Base-by-base conservation (phyloP, 1,140 invertebrate genomes). In the Diorhabda carinulata region DNA sequence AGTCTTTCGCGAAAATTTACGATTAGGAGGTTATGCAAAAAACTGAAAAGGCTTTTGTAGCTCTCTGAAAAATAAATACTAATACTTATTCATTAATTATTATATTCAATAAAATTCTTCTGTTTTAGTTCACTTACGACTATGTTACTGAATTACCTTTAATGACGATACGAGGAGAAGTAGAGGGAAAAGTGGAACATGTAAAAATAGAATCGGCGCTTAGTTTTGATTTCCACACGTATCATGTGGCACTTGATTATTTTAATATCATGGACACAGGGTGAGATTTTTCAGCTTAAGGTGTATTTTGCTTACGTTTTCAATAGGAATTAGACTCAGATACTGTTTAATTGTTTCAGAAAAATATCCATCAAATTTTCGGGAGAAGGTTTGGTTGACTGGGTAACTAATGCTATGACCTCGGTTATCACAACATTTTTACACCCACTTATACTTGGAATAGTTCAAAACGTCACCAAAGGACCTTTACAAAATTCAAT, bases 311-410 rank as follows among this genome's bases (percentile, higher is more conserved):
- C 9, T 6, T 52, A 52, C 47, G n/a, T 0, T 52, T 8, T n/a
- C 9, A 52, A 2, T 6, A 6, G 47, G 6, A 52, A 2, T 52
- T 3, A 52, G 2, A 3, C 2, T 52, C 6, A 52, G 6, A 3
- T 59, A 64, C 9, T 44, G 41, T 41, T 64, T 70, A 47, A 61
- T 59, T 61, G 5, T 73, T 69, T 61, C 59, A 74, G 73, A 47
- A 25, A 9, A 7, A 71, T 85, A 8, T 78, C 76, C 25, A 78
- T 85, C 4, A 76, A 79, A 47, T 74, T 85, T 7, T 83, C 80
- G 56, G 84, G 83, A 65, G 81, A 84, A 72, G 76, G 80, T 44
- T 77, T 84, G 41, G 72, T 75, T 59, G 83, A 84, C 70, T 85
- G 82, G 82, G 71, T 85, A 41, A 67, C 82, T 5, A 84, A 82